A percentile compares a stretch with the other conserved stretches of the same genome.
phyloP scores from a whole-genome alignment of 2,113 vertebrate genomes.

The Aspidoscelis tigris region DNA sequence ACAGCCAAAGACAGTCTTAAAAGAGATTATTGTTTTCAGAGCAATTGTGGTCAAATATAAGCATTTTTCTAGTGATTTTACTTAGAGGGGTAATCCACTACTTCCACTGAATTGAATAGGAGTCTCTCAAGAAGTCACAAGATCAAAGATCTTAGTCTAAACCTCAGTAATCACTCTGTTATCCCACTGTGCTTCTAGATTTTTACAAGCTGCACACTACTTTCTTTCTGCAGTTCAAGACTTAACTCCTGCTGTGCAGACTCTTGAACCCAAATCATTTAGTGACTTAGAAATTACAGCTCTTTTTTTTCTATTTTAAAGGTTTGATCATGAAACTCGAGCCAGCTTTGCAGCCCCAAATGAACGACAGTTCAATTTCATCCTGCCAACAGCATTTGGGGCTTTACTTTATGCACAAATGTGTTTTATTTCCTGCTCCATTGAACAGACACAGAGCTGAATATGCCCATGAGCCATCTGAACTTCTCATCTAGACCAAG shows the following conservation, averaged over 20 bases:
- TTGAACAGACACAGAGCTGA: background rate
- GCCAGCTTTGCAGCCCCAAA: background rate
- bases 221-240: background rate
- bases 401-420: background rate
- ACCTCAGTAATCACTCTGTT: background rate
- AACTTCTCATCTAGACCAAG: background rate
- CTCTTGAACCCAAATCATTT: background rate
- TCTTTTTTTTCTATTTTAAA: slow-evolving; percentile 17
- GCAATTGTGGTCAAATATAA: no score
- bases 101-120: background rate
- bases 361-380: slow-evolving; percentile 13
- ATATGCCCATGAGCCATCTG: background rate
- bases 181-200: background rate
- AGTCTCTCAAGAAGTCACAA: background rate
- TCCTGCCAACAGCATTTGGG: background rate
- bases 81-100: no score
- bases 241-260: background rate
- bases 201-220: background rate
- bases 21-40: no score
- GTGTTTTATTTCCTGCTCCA: background rate
- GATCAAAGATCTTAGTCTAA: background rate
- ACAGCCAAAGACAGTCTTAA: no score
- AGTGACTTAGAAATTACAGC: slow-evolving; percentile 18
- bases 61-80: no score
- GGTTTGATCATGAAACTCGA: background rate